Percentiles rank a stretch among this genome's conserved stretches.
Evolutionary conservation across 2,113 vertebrate species (phyloP).

Genomic region (Hypocryptadius cinnamomeus): DNA sequence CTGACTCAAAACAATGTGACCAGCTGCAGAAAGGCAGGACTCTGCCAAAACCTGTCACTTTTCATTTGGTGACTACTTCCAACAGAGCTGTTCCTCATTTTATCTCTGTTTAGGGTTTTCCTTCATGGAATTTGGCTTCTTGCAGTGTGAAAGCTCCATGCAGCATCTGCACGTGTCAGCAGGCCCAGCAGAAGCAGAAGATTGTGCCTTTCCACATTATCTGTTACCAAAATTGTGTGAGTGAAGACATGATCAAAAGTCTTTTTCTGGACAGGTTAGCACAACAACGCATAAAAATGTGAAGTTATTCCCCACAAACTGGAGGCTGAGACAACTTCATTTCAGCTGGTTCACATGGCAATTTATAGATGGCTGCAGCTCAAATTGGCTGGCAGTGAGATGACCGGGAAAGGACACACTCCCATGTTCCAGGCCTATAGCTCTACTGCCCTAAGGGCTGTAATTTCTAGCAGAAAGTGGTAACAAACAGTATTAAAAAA

Average conservation of each 20-base stretch:
- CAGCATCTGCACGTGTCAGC: not conserved
- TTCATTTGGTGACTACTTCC: conserved; percentile 9
- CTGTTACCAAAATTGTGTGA: not conserved
- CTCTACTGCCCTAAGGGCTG: not conserved
- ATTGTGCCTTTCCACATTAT: not conserved
- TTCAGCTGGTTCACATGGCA: not conserved
- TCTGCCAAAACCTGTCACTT: conserved; percentile 39
- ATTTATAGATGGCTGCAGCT: not conserved
- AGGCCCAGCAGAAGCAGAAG: not conserved
- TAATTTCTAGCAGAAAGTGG: not conserved
- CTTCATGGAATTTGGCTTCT: not conserved
- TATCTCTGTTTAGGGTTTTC: not conserved
- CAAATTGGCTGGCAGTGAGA: not conserved
- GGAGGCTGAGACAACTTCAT: not conserved
- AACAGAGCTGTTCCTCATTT: not conserved
- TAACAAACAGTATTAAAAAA: not conserved
- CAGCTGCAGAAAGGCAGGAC: conserved; percentile 25
- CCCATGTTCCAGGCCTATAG: not conserved
- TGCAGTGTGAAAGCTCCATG: not conserved
- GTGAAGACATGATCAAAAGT: not conserved
- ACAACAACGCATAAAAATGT: not conserved
- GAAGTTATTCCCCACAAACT: not conserved
- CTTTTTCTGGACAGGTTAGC: not conserved
- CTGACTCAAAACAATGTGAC: not conserved
- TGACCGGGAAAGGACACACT: rapidly evolving